Evolutionary conservation across 2,113 vertebrate species (phyloP).

Genomic region (Labeo catla): DNA sequence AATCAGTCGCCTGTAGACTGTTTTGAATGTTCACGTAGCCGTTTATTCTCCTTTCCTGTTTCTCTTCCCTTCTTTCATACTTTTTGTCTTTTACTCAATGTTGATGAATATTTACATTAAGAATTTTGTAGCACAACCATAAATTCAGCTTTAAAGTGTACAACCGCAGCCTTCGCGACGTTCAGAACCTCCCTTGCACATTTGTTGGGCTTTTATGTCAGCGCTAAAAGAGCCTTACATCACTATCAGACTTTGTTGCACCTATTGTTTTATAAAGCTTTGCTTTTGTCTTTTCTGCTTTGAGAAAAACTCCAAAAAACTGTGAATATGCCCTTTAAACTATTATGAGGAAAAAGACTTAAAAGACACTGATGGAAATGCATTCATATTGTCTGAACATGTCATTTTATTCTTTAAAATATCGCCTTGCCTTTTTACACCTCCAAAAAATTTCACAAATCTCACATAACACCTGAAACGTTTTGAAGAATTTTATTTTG

Average conservation of each 20-base stretch:
- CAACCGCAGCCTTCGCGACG: not conserved
- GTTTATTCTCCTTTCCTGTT: not conserved
- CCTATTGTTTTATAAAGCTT: slow-evolving; percentile 29
- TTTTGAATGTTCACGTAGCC: slow-evolving; percentile 15
- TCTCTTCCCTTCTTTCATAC: not conserved
- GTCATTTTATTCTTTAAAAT: not conserved
- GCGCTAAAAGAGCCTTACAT: slow-evolving; percentile 2
- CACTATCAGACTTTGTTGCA: slow-evolving; percentile 21
- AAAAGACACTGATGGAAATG: slow-evolving; percentile 37
- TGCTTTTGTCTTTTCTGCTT: not conserved
- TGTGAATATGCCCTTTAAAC: slow-evolving; percentile 52
- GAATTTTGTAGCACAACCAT: slow-evolving; percentile 25
- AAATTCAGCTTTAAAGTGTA: slow-evolving; percentile 10
- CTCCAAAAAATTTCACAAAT: slow-evolving; percentile 1
- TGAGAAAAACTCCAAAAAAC: slow-evolving; percentile 39
- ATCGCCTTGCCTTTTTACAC: slow-evolving; percentile 12
- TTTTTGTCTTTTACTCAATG: not conserved
- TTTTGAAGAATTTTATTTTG: slow-evolving; percentile 29
- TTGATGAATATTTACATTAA: not conserved
- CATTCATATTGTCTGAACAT: not conserved
- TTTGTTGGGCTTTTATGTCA: slow-evolving; percentile 26
- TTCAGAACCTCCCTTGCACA: slow-evolving; percentile 25
- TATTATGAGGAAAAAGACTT: slow-evolving; percentile 11
- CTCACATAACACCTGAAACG: not conserved
- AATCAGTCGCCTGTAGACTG: not conserved